phyloP scores from a whole-genome alignment of 2,797 vertebrate species.

The Acanthornis magna region DNA sequence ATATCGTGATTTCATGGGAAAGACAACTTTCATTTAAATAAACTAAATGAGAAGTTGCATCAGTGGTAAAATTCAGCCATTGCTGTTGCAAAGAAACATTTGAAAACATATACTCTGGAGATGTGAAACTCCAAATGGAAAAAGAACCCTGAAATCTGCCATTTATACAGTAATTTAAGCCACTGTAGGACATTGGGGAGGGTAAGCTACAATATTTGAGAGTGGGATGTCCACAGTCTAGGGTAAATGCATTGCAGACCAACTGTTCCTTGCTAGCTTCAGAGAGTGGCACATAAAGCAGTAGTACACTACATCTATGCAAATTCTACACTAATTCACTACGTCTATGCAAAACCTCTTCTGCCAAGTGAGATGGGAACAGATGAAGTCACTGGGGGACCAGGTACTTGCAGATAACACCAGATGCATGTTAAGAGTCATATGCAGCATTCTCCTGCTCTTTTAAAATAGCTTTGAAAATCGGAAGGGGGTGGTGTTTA shows the following conservation, averaged over 20 bases:
- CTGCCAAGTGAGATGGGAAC: not conserved
- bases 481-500: not conserved
- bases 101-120: not conserved
- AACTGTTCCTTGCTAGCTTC: not conserved
- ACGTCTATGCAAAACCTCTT: not conserved
- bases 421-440: not conserved
- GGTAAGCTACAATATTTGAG: not conserved
- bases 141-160: not conserved
- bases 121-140: not conserved
- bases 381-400: not conserved
- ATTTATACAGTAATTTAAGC: not conserved
- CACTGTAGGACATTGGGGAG: not conserved
- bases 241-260: not conserved
- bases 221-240: not conserved
- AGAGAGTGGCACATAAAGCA: not conserved
- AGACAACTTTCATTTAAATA: not conserved
- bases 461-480: not conserved
- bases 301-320: rapidly evolving
- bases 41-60: not conserved
- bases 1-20: not conserved
- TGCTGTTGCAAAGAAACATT: not conserved
- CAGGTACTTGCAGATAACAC: not conserved
- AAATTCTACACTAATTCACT: too few species aligned
- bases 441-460: not conserved
- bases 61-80: not conserved